phyloP scores from a whole-genome alignment of 2,797 vertebrate genomes.

The Anolis apletophallus region DNA sequence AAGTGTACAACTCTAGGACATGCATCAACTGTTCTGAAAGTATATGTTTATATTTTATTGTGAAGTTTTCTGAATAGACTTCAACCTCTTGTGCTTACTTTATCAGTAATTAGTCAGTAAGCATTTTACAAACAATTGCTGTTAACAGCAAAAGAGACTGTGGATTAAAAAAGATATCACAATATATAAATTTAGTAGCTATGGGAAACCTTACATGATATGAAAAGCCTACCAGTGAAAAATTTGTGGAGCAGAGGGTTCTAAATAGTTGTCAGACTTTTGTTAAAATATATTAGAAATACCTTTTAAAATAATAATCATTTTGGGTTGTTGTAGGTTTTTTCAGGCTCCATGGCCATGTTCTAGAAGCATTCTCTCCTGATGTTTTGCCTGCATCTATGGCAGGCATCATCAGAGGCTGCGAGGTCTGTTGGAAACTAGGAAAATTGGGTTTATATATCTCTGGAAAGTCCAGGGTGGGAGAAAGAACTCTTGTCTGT shows the following conservation, averaged over 20 bases:
- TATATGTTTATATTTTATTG: constrained; percentile 63
- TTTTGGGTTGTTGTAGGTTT: too few relatives aligned
- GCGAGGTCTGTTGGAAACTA: too few relatives aligned
- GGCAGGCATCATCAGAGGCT: too few relatives aligned
- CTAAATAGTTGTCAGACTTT: background rate
- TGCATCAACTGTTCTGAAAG: constrained; percentile 60
- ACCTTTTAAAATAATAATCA: background rate
- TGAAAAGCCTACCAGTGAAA: background rate
- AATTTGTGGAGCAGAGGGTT: background rate
- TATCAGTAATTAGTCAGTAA: constrained; percentile 61
- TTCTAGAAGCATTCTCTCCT: too few relatives aligned
- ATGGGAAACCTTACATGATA: background rate
- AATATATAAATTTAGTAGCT: too few relatives aligned
- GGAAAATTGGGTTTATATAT: too few relatives aligned
- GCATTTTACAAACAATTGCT: constrained; percentile 57
- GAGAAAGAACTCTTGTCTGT: too few relatives aligned
- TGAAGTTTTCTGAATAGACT: constrained; percentile 60
- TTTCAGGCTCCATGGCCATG: too few relatives aligned
- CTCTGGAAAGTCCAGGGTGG: too few relatives aligned
- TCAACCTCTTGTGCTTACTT: constrained; percentile 61
- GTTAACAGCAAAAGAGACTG: constrained; percentile 34
- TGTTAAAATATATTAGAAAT: background rate
- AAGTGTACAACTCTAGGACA: constrained; percentile 56
- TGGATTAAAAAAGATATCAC: background rate
- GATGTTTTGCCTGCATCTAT: too few relatives aligned